These are phyloP conservation scores for Gari tellinella DNA, from an alignment of 2,888 invertebrate genomes.

Conservation along the genomic window DNA sequence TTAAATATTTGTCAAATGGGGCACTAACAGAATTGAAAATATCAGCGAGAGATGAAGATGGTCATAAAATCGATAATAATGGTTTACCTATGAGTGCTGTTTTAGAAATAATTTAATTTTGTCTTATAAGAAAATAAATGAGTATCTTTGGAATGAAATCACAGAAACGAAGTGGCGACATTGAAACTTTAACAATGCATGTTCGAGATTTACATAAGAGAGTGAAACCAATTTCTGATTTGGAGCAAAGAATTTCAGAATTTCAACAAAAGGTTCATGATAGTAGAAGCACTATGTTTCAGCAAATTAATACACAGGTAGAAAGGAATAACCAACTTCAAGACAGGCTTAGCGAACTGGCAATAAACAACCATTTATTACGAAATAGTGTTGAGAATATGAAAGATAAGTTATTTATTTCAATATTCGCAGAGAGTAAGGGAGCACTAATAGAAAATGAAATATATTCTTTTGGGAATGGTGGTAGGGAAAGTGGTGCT, in stretches of 20 bases:
- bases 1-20: conserved; percentile 23
- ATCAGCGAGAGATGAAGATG: conserved; percentile 27
- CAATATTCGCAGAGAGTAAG: conserved; percentile 34
- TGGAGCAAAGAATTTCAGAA: conserved; percentile 17
- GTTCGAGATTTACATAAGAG: conserved; percentile 24
- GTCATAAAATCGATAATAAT: conserved; percentile 29
- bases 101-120: conserved; percentile 29
- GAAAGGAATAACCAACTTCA: conserved; percentile 16
- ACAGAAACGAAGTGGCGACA: no score
- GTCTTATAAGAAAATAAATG: conserved; percentile 16
- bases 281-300: no score
- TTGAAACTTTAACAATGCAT: no score
- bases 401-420: conserved; percentile 17
- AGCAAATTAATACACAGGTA: conserved; percentile 24
- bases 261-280: no score
- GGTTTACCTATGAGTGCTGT: conserved; percentile 40
- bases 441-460: conserved; percentile 24
- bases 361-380: conserved; percentile 14
- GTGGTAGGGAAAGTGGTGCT: conserved; percentile 27
- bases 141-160: conserved; percentile 29
- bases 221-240: conserved; percentile 15
- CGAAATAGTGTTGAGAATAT: conserved; percentile 27
- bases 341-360: conserved; percentile 8
- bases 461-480: conserved; percentile 34
- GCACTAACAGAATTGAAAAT: conserved; percentile 35